Conservation (phyloP, 2,113 vertebrate genomes). For the Rhombomys opimus region DNA sequence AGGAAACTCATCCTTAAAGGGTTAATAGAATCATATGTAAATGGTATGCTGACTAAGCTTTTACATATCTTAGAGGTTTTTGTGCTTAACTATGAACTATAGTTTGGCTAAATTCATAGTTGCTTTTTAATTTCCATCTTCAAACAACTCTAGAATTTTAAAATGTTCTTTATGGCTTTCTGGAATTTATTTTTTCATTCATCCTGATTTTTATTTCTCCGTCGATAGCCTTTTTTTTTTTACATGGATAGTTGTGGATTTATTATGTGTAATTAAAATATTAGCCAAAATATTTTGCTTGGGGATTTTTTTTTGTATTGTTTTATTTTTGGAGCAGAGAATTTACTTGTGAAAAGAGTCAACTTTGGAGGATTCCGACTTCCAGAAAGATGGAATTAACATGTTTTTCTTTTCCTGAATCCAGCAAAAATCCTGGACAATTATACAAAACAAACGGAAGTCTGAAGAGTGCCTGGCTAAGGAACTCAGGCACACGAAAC, state of each 20-base stretch:
- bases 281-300: neutral
- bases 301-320: neutral
- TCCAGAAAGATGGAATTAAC: constrained; percentile 12
- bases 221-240: neutral
- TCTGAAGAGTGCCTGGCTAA: neutral
- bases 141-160: neutral
- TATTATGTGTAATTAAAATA: constrained; percentile 8
- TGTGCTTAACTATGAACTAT: neutral
- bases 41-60: neutral
- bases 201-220: constrained; percentile 15
- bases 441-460: neutral
- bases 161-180: constrained; percentile 1
- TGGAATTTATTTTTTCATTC: constrained; percentile 3
- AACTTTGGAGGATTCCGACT: neutral
- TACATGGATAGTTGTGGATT: neutral
- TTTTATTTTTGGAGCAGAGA: constrained; percentile 1
- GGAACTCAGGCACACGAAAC: neutral
- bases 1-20: neutral
- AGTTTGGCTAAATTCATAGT: neutral
- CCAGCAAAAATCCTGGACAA: neutral
- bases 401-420: neutral
- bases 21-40: neutral
- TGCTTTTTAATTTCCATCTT: neutral
- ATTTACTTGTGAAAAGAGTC: neutral
- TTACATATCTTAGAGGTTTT: neutral